Conservation (phyloP, 2,888 invertebrate genomes). For the Pinctada fucata region DNA sequence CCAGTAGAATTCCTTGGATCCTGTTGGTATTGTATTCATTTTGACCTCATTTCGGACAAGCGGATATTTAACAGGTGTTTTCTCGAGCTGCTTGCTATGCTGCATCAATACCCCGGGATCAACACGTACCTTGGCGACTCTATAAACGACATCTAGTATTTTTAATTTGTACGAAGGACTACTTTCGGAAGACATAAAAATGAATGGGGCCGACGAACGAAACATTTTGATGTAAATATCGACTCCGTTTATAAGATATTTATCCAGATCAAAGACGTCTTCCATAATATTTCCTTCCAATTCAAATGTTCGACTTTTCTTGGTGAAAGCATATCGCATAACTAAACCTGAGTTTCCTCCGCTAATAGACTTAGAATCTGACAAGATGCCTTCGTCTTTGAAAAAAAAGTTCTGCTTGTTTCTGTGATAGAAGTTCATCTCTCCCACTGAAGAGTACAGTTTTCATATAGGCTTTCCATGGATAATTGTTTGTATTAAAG, state of each 20-base stretch:
- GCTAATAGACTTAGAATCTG: slow-evolving; percentile 14
- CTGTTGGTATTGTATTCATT: slow-evolving; percentile 26
- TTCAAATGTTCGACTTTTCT: slow-evolving; percentile 23
- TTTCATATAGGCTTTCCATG: too few relatives aligned
- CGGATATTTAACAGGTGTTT: slow-evolving; percentile 24
- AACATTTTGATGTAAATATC: slow-evolving; percentile 31
- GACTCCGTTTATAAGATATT: slow-evolving; percentile 12
- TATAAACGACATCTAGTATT: slow-evolving; percentile 17
- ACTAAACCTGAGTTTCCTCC: slow-evolving; percentile 29
- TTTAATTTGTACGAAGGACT: slow-evolving; percentile 15
- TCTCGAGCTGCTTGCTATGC: slow-evolving; percentile 19
- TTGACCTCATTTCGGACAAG: slow-evolving; percentile 17
- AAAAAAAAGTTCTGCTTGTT: slow-evolving; percentile 27
- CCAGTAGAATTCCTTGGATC: slow-evolving; percentile 29
- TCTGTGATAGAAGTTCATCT: slow-evolving; percentile 26
- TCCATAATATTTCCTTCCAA: slow-evolving; percentile 27
- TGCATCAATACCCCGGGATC: background rate
- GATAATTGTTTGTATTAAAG: too few relatives aligned
- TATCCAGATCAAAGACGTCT: slow-evolving; percentile 1
- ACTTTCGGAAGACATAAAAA: slow-evolving; percentile 16
- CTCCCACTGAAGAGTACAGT: slow-evolving; percentile 7
- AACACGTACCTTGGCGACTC: slow-evolving; percentile 7
- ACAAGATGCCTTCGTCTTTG: slow-evolving; percentile 26
- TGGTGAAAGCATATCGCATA: slow-evolving; percentile 28
- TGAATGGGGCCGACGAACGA: slow-evolving; percentile 19